Evolutionary conservation across 35 echinoderm and acorn worm species (phyloP), one percentile per base, ranked within the genome.

Genomic region (Apostichopus californicus): DNA sequence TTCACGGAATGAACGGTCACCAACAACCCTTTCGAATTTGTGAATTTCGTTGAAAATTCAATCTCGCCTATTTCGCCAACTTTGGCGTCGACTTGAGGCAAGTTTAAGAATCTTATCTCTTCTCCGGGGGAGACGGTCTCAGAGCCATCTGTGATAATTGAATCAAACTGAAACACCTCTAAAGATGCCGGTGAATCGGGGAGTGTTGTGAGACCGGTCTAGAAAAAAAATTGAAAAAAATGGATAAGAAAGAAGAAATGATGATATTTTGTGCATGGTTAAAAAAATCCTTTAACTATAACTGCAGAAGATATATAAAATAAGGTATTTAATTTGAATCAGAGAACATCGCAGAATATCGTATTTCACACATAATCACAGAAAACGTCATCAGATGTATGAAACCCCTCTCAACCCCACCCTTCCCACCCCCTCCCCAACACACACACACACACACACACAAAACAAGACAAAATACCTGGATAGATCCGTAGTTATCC

Each of bases 1-100:
- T 87, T 59, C 24, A 87, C 18, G 6, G 86, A 87, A 52, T 87
- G 57, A 13, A 87, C 12, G 15, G 86, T 87, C 57, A 87, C 58
- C 5, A 6, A n/a, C 17, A 87, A 23, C 22, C 86, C 86, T 71
- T 87, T 87, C 1, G 12, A 21, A 4, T 87, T 52, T 9, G 86
- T 87, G 15, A 87, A 87, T 52, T 87, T 87, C 57, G 58, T 87
- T 5, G 86, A 87, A 52, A 87, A 87, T 20, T 87, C 86, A n/a
- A 87, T 87, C 9, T 54, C 13, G 5, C 86, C 86, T 22, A 87
- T 87, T 87, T 87, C 57, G 11, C 86, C 86, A 11, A 57, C 86
- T 71, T 87, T 87, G 6, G 54, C 5, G 13, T 87, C 86, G 57
- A 71, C 86, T 63, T 87, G 86, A 9, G 86, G 86, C 12, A 87